Evolutionary conservation across 2,888 invertebrate genomes (phyloP), one percentile per base, ranked within the genome.

Genomic region (Anorthoa munda): DNA sequence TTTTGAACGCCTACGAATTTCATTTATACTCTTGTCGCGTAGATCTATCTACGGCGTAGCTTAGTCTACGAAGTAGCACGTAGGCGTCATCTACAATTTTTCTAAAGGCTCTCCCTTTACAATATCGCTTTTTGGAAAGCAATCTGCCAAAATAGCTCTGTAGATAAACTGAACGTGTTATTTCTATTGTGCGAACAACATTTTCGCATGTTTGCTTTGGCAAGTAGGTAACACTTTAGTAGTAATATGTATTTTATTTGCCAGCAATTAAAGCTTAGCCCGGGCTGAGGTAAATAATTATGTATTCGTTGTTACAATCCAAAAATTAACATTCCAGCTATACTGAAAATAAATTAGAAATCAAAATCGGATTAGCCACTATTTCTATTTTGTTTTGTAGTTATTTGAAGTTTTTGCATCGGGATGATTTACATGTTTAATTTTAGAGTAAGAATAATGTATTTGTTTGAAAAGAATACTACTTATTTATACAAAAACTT

Each of bases 41-140:
- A 79, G 78, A 26, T 56, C 1, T 7, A 12, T 53, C 78, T 82
- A 77, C 82, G 74, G 39, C 78, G 73, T 74, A 81, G 74, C 65
- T 15, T 50, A 0, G 61, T 51, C 79, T 78, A 72, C 78, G 78
- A 4, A 65, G 77, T 65, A 67, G 21, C 61, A 23, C 61, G 61
- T 48, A 63, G 72, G 67, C n/a, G 64, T 56, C 39, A 23, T 67
- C 78, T 66, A 64, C 61, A 55, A 75, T 59, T 55, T 65, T 63
- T 56, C n/a, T 18, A 60, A 58, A 18, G 3, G n/a, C 17, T 18
- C n/a, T 58, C 12, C 26, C 21, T 31, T 66, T 50, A 68, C 48
- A 67, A 46, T 56, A 72, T 53, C 21, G 46, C 23, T 39, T 55
- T 59, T n/a, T 7, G 31, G 53, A 77, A 77, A 81, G 12, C 51